These are phyloP conservation scores for Gymnoscopelus microlampas DNA, from an alignment of 2,797 vertebrate species.

Conservation along the genomic window DNA sequence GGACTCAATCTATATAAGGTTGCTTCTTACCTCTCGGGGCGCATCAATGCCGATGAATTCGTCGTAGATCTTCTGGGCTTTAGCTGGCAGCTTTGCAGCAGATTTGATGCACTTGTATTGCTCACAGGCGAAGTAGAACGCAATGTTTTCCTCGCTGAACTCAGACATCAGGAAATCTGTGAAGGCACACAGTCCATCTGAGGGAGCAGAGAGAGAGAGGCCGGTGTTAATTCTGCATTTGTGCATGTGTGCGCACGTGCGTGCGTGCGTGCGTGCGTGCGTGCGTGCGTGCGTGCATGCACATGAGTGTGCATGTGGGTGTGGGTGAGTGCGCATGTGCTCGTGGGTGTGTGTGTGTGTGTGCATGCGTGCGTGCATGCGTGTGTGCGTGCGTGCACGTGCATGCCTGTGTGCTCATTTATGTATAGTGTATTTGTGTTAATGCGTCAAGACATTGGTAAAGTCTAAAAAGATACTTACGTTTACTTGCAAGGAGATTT, in stretches of 20 bases:
- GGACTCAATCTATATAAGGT: not conserved
- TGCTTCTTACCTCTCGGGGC: constrained; percentile 90
- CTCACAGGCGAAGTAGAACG: constrained; percentile 96
- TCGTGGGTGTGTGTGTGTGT: not conserved
- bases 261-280: not conserved
- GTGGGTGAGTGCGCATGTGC: not conserved
- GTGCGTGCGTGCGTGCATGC: not conserved
- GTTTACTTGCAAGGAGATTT: constrained; percentile 92
- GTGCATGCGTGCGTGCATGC: not conserved
- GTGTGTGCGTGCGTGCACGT: not conserved
- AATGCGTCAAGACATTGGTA: not conserved
- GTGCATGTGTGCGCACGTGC: too few relatives aligned
- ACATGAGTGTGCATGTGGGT: not conserved
- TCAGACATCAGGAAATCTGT: constrained; percentile 93
- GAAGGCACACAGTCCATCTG: constrained; percentile 94
- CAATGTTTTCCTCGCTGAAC: constrained; percentile 97
- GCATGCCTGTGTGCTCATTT: not conserved
- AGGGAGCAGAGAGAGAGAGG: not conserved
- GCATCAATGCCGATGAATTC: constrained; percentile 94
- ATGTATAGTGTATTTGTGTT: not conserved
- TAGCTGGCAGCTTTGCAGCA: constrained; percentile 82
- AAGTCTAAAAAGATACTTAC: constrained; percentile 79
- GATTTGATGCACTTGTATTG: constrained; percentile 91
- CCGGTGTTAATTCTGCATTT: not conserved
- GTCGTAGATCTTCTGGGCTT: constrained; percentile 92